Percentiles rank a stretch among this genome's conserved stretches.
Evolutionary conservation across 2,113 vertebrate genomes (phyloP).

Genomic region (Aleadryas rufinucha): DNA sequence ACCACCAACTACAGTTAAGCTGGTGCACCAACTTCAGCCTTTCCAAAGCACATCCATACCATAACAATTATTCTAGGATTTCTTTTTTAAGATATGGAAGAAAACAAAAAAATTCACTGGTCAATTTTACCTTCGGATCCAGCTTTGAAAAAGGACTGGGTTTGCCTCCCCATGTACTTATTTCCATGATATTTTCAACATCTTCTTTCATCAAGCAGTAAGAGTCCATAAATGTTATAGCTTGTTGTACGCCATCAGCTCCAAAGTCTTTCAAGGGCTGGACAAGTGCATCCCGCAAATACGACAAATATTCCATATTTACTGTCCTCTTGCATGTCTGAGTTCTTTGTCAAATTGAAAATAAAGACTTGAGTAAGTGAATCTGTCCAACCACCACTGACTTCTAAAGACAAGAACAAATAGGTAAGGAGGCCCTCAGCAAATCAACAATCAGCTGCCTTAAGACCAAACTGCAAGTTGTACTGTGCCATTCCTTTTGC

Average conservation of each 20-base stretch:
- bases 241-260: conserved; percentile 79
- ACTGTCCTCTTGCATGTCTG: conserved; percentile 83
- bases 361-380: background rate
- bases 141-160: conserved; percentile 88
- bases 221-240: conserved; percentile 85
- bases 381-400: background rate
- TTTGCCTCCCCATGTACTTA: conserved; percentile 86
- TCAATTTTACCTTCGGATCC: conserved; percentile 87
- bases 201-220: conserved; percentile 93
- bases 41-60: background rate
- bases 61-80: background rate
- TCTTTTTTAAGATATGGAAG: background rate
- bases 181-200: conserved; percentile 94
- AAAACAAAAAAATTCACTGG: background rate
- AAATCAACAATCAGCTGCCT: background rate
- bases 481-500: background rate
- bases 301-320: conserved; percentile 88
- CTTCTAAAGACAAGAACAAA: background rate
- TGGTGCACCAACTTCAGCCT: background rate
- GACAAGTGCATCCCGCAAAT: conserved; percentile 82
- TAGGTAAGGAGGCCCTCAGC: background rate
- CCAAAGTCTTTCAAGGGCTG: conserved; percentile 79
- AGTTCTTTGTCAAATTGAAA: conserved; percentile 76
- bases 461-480: background rate
- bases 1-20: background rate